Evolutionary conservation across 2,888 invertebrate species (phyloP).

Genomic region (Drosophila quinaria): DNA sequence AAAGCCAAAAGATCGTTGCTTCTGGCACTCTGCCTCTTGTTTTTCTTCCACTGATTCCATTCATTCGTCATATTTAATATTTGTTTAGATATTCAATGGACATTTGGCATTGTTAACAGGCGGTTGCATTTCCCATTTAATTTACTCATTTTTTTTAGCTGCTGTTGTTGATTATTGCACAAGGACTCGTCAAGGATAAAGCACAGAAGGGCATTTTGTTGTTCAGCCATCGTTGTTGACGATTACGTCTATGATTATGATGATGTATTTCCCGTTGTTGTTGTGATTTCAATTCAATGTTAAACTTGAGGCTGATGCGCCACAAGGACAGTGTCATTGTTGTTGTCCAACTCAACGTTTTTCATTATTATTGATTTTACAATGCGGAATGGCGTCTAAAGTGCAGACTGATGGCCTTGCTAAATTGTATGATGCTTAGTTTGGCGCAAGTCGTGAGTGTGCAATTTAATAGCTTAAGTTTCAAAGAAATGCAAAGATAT

Average conservation of each 20-base stretch:
- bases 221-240: slow-evolving; percentile 42
- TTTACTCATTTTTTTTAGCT: slow-evolving; percentile 10
- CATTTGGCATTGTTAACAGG: slow-evolving; percentile 70
- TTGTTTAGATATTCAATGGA: slow-evolving; percentile 23
- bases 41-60: not conserved
- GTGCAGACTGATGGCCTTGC: slow-evolving; percentile 43
- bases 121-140: slow-evolving; percentile 25
- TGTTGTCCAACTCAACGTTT: slow-evolving; percentile 7
- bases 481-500: not conserved
- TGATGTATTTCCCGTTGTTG: slow-evolving; percentile 30
- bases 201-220: slow-evolving; percentile 72
- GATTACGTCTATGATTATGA: slow-evolving; percentile 59
- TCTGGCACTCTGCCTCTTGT: too few species aligned
- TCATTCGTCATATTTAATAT: not conserved
- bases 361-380: slow-evolving; percentile 66
- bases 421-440: not conserved
- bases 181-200: slow-evolving; percentile 78
- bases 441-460: not conserved
- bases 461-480: not conserved
- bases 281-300: slow-evolving; percentile 35
- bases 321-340: slow-evolving; percentile 35
- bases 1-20: too few species aligned
- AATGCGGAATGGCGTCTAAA: slow-evolving; percentile 22
- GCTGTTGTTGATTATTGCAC: slow-evolving; percentile 70
- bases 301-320: slow-evolving; percentile 32